These are phyloP conservation scores for Alexandromys fortis DNA, from an alignment of 2,113 vertebrate species.

Conservation along the genomic window DNA sequence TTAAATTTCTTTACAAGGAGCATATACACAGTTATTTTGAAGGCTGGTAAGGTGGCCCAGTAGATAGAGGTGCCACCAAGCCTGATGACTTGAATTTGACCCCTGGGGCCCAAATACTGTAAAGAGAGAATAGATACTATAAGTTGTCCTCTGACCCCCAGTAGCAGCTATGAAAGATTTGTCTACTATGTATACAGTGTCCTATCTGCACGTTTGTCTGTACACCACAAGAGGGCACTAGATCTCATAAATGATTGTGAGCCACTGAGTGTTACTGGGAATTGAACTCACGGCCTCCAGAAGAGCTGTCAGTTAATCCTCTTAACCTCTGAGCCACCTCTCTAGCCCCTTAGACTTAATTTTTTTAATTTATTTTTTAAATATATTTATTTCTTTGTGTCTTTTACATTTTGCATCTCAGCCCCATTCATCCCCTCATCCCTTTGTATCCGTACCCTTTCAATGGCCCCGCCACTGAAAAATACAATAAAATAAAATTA, in stretches of 20 bases:
- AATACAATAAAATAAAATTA: too few species aligned
- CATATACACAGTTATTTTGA: not conserved
- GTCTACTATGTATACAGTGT: not conserved
- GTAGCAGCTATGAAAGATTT: not conserved
- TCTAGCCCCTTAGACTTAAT: not conserved
- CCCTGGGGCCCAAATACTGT: not conserved
- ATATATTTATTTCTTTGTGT: not conserved
- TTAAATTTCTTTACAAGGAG: not conserved
- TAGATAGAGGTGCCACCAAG: not conserved
- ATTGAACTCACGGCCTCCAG: not conserved
- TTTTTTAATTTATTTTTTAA: not conserved
- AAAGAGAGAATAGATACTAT: not conserved
- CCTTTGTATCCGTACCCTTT: too few species aligned
- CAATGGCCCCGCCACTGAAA: too few species aligned
- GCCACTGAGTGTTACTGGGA: not conserved
- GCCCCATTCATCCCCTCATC: too few species aligned
- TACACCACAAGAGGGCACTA: not conserved
- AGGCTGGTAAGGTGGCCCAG: not conserved
- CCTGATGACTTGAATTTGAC: not conserved
- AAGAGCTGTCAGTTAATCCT: not conserved
- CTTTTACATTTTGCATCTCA: too few species aligned
- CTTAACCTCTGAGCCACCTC: not conserved
- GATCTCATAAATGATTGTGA: not conserved
- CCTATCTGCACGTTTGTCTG: too few species aligned
- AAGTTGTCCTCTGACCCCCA: not conserved